These are phyloP conservation scores for Acheta domesticus DNA, from an alignment of 2,888 invertebrate genomes.

Conservation along the genomic window DNA sequence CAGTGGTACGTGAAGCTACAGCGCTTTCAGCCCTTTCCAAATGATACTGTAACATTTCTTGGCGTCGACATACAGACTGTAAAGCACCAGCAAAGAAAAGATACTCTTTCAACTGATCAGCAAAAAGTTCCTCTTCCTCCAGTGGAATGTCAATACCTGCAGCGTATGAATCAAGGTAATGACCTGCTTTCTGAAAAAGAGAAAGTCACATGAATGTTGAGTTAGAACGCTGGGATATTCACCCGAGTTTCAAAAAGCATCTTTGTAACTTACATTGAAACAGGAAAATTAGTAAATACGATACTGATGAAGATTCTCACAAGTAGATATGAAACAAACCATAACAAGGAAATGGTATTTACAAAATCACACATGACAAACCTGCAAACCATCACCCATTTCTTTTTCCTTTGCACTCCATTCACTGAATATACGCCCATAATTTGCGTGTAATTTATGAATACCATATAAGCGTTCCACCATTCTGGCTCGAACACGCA, in stretches of 20 bases:
- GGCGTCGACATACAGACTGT: slow-evolving; percentile 69
- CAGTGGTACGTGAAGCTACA: slow-evolving; percentile 50
- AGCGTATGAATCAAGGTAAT: slow-evolving; percentile 67
- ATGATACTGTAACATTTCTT: slow-evolving; percentile 68
- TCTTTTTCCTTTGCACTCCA: slow-evolving; percentile 81
- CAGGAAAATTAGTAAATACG: too few relatives aligned
- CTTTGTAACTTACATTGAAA: too few relatives aligned
- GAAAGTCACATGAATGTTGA: too few relatives aligned
- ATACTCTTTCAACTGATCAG: slow-evolving; percentile 81
- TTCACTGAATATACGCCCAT: slow-evolving; percentile 77
- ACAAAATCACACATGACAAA: background rate
- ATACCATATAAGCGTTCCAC: slow-evolving; percentile 73
- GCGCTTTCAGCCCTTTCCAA: slow-evolving; percentile 69
- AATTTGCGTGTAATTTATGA: slow-evolving; percentile 76
- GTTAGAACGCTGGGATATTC: too few relatives aligned
- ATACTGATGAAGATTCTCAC: too few relatives aligned
- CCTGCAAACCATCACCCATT: slow-evolving; percentile 66
- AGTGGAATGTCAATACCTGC: slow-evolving; percentile 69
- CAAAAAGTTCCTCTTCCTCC: slow-evolving; percentile 78
- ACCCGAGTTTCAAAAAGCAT: too few relatives aligned
- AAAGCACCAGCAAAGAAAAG: slow-evolving; percentile 71
- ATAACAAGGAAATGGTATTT: too few relatives aligned
- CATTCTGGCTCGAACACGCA: slow-evolving; percentile 57
- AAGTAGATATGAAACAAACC: too few relatives aligned
- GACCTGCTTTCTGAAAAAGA: slow-evolving; percentile 53